These are phyloP conservation scores for Acrocephalus kingi DNA, from an alignment of 2,113 vertebrate species.

Conservation along the genomic window DNA sequence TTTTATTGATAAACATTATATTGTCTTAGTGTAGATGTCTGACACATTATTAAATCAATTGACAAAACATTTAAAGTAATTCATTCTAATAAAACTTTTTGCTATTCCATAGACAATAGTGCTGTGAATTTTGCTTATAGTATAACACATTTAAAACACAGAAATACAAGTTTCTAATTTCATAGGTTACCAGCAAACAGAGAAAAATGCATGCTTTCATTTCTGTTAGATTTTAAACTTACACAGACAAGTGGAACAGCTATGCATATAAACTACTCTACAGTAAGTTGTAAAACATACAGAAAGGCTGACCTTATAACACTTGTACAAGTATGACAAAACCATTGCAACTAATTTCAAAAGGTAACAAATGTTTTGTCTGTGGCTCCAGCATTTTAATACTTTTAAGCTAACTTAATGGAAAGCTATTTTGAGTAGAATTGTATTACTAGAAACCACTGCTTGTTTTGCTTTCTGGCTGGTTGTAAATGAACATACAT, in stretches of 20 bases:
- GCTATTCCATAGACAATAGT: conserved; percentile 67
- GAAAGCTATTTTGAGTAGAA: conserved; percentile 13
- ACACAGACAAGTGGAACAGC: conserved; percentile 50
- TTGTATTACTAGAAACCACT: background rate
- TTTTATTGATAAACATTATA: conserved; percentile 53
- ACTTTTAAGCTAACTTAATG: background rate
- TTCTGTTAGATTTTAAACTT: conserved; percentile 51
- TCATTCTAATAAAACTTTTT: conserved; percentile 48
- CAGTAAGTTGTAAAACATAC: conserved; percentile 55
- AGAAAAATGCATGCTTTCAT: conserved; percentile 62
- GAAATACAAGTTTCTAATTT: conserved; percentile 59
- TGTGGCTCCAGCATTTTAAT: conserved; percentile 42
- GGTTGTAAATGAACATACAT: background rate
- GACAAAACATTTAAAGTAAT: conserved; percentile 64
- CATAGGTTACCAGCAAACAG: conserved; percentile 57
- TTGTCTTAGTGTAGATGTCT: conserved; percentile 47
- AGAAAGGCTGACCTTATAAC: conserved; percentile 49
- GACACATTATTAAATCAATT: conserved; percentile 58
- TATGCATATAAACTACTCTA: conserved; percentile 31
- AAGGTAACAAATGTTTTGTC: conserved; percentile 58
- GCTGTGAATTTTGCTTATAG: conserved; percentile 56
- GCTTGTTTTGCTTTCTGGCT: background rate
- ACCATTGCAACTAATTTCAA: conserved; percentile 35
- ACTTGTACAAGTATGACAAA: conserved; percentile 52
- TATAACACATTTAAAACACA: conserved; percentile 62